phyloP scores from a whole-genome alignment of 2,113 vertebrate species.

The Cephalopterus ornatus region DNA sequence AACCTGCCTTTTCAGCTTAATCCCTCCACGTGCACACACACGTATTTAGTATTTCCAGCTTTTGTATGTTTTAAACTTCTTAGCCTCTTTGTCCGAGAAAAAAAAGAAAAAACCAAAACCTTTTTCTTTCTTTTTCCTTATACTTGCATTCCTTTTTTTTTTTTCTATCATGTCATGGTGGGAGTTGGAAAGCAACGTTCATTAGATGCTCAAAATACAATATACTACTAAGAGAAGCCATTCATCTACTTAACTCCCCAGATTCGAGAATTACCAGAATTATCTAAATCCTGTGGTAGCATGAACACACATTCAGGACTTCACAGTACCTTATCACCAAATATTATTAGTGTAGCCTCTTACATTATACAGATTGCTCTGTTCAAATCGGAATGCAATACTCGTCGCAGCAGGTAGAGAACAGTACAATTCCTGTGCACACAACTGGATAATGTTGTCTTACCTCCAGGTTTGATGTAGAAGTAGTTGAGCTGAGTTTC shows the following conservation, averaged over 20 bases:
- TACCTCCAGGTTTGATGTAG: conserved; percentile 90
- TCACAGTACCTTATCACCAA: background rate
- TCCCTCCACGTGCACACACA: background rate
- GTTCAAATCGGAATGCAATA: background rate
- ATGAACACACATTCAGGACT: background rate
- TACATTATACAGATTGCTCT: background rate
- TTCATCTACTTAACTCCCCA: background rate
- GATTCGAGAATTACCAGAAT: background rate
- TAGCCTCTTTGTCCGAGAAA: background rate
- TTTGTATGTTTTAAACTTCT: background rate
- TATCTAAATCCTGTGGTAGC: background rate
- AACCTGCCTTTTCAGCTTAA: background rate
- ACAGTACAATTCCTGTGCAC: background rate
- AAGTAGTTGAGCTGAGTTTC: conserved; percentile 86
- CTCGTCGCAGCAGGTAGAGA: background rate
- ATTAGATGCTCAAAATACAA: background rate
- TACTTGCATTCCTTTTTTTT: background rate
- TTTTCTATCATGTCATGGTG: background rate
- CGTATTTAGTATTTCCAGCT: background rate
- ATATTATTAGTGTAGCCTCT: background rate
- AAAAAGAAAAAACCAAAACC: fast-evolving
- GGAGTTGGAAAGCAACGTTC: background rate
- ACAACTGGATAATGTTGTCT: conserved; percentile 34
- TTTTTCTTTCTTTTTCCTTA: background rate
- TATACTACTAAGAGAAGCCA: background rate